Conservation (phyloP, 2,888 invertebrate species). For the Capitulum mitella region DNA sequence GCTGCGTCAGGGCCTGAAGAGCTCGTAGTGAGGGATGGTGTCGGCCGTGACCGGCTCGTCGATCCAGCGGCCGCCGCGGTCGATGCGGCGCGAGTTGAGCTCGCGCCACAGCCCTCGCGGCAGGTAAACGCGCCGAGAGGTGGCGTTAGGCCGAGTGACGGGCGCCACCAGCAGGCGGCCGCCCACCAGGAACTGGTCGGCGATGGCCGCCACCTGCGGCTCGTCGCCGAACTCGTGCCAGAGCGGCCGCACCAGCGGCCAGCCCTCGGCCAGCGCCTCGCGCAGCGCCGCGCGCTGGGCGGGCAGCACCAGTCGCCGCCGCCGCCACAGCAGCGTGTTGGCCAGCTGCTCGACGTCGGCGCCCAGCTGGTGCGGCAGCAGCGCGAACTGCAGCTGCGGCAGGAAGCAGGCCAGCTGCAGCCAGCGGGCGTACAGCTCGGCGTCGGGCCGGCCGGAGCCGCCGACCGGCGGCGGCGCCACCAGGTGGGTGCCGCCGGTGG, state of each 20-base stretch:
- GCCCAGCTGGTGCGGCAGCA: conserved; percentile 82
- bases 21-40: conserved; percentile 2
- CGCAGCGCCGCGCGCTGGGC: conserved; percentile 61
- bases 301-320: conserved; percentile 56
- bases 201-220: conserved; percentile 63
- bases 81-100: neutral
- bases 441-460: conserved; percentile 64
- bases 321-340: conserved; percentile 51
- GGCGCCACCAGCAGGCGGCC: conserved; percentile 87
- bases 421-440: conserved; percentile 83
- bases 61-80: neutral
- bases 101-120: conserved; percentile 76
- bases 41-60: neutral
- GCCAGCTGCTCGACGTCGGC: conserved; percentile 47
- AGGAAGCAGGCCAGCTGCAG: conserved; percentile 81
- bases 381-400: conserved; percentile 84
- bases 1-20: neutral
- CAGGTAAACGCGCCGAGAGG: conserved; percentile 68
- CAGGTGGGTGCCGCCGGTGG: conserved; percentile 86
- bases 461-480: conserved; percentile 90
- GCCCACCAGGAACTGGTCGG: conserved; percentile 82
- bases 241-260: conserved; percentile 76
- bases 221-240: conserved; percentile 84
- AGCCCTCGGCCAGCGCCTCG: conserved; percentile 64
- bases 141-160: conserved; percentile 60